These are phyloP conservation scores for Rafetus swinhoei DNA, from an alignment of 2,113 vertebrate genomes.

Conservation along the genomic window DNA sequence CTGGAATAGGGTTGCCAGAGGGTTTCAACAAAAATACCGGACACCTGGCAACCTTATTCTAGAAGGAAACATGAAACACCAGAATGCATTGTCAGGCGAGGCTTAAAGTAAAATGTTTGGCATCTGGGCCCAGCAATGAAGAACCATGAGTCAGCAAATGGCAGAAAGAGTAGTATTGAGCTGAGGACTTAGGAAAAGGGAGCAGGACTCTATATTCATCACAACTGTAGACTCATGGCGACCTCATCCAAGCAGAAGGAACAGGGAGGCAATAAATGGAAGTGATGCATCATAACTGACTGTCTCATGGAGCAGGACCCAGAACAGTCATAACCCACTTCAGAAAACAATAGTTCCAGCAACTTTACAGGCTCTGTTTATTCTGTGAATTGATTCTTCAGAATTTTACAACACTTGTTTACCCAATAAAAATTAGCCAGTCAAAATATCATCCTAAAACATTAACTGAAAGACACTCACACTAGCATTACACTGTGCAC, in stretches of 20 bases:
- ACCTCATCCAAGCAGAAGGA: not conserved
- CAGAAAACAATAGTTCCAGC: slow-evolving; percentile 19
- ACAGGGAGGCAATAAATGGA: not conserved
- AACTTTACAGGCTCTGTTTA: slow-evolving; percentile 27
- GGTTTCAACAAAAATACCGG: too few species aligned
- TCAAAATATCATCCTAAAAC: not conserved
- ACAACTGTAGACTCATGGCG: not conserved
- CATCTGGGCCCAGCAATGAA: not conserved
- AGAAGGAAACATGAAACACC: slow-evolving; percentile 3
- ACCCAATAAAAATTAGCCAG: not conserved
- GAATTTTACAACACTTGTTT: not conserved
- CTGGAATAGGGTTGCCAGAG: not conserved
- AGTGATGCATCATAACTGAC: not conserved
- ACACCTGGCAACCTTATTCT: not conserved
- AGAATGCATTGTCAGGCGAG: not conserved
- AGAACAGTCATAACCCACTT: not conserved
- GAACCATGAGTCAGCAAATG: slow-evolving; percentile 1
- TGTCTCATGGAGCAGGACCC: not conserved
- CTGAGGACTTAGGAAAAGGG: not conserved
- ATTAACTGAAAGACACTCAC: slow-evolving; percentile 56
- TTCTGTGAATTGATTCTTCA: slow-evolving; percentile 10
- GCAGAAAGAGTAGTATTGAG: not conserved
- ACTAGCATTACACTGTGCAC: slow-evolving; percentile 53
- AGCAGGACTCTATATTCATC: not conserved
- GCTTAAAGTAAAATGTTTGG: not conserved